Percentiles rank a stretch among this genome's conserved stretches.
These are phyloP conservation scores for Amyelois transitella DNA, from an alignment of 1,140 invertebrate genomes.

Conservation along the genomic window DNA sequence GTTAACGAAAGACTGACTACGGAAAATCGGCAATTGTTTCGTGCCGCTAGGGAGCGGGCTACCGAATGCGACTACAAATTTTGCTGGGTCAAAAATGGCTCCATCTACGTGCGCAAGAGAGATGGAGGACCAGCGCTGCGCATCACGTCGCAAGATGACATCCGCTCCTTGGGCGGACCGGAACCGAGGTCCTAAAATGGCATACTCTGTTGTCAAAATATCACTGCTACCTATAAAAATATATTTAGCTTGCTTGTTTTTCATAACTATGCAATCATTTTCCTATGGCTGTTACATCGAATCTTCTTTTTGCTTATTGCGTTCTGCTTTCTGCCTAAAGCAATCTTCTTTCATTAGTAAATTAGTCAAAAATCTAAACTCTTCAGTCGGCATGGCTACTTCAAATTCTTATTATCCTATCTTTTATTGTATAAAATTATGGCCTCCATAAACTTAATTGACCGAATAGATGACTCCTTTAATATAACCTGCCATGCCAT, in stretches of 20 bases:
- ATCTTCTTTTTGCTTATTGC: too few species aligned
- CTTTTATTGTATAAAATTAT: not conserved
- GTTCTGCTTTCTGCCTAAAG: too few species aligned
- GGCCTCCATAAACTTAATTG: not conserved
- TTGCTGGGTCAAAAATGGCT: slow-evolving; percentile 2
- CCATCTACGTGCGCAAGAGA: not conserved
- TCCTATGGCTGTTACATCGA: too few species aligned
- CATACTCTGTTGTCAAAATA: too few species aligned
- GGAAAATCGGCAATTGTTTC: slow-evolving; percentile 7
- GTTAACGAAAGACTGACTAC: slow-evolving; percentile 9
- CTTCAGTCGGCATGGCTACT: not conserved
- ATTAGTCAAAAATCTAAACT: not conserved
- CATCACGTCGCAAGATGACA: not conserved
- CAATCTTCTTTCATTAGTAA: not conserved
- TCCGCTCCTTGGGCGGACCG: not conserved
- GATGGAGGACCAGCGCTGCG: not conserved
- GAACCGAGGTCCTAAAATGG: not conserved
- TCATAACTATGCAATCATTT: too few species aligned
- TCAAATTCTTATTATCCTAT: not conserved
- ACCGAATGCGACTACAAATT: not conserved
- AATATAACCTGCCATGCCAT: not conserved
- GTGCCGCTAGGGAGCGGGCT: not conserved
- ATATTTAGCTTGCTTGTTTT: too few species aligned
- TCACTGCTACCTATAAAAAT: too few species aligned
- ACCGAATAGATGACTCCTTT: not conserved